Evolutionary conservation across 2,113 vertebrate species (phyloP).

Genomic region (Heptranchias perlo): DNA sequence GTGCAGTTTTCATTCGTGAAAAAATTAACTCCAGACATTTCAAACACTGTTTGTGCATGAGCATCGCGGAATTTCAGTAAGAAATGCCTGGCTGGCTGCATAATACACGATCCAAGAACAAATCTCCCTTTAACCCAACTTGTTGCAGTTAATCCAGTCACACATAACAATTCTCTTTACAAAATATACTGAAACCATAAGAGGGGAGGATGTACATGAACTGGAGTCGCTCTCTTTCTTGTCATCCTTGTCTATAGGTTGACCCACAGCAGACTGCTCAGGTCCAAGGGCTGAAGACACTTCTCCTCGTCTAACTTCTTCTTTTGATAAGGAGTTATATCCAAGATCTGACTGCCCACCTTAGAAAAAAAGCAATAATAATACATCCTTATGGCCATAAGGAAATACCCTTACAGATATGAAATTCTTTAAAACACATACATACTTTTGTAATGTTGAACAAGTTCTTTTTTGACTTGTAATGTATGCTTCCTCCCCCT

Average conservation of each 20-base stretch:
- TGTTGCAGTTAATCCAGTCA: not conserved
- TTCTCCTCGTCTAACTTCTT: slow-evolving; percentile 71
- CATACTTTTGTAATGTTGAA: not conserved
- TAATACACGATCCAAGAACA: not conserved
- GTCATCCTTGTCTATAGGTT: slow-evolving; percentile 61
- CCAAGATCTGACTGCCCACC: slow-evolving; percentile 83
- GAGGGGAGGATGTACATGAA: slow-evolving; percentile 64
- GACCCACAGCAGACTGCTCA: slow-evolving; percentile 55
- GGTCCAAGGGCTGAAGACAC: slow-evolving; percentile 34
- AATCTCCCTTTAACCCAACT: not conserved
- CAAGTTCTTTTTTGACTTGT: not conserved
- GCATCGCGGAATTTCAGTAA: not conserved
- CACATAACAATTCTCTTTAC: not conserved
- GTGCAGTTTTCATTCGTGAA: not conserved
- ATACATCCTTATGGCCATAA: slow-evolving; percentile 41
- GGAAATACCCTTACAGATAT: slow-evolving; percentile 39
- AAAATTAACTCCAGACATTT: not conserved
- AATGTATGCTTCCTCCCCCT: not conserved
- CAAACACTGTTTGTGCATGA: not conserved
- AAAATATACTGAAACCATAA: not conserved
- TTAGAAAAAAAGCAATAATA: slow-evolving; percentile 46
- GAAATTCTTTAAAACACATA: not conserved
- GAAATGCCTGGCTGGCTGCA: not conserved
- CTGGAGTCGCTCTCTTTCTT: slow-evolving; percentile 71
- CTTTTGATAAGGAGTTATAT: slow-evolving; percentile 80